Evolutionary conservation across 2,888 invertebrate genomes (phyloP).

Genomic region (Drosophila fulvimacula): DNA sequence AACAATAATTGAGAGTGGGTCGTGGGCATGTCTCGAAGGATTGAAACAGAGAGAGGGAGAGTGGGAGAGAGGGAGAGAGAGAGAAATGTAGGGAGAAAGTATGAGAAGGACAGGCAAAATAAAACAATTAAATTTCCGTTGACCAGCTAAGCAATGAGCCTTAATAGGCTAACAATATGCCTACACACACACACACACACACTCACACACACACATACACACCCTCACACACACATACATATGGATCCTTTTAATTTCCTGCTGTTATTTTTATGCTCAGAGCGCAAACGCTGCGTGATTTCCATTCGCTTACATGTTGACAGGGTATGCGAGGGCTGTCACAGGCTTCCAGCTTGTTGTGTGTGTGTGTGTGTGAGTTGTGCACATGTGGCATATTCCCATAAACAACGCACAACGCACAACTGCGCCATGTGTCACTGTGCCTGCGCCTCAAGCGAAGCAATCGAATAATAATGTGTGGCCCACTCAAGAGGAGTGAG

Average conservation of each 20-base stretch:
- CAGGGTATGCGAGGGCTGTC: constrained; percentile 13
- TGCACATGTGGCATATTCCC: constrained; percentile 72
- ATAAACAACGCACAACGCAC: constrained; percentile 51
- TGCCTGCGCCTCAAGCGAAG: constrained; percentile 34
- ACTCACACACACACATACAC: constrained; percentile 4
- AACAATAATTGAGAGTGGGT: constrained; percentile 6
- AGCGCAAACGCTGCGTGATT: constrained; percentile 69
- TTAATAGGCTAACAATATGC: constrained; percentile 51
- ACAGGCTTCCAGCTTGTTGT: background rate
- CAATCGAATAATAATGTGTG: constrained; percentile 63
- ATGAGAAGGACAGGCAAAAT: background rate
- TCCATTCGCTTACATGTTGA: constrained; percentile 61
- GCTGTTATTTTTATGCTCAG: constrained; percentile 74
- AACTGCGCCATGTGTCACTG: constrained; percentile 50
- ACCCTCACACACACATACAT: constrained; percentile 8
- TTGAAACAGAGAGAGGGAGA: background rate
- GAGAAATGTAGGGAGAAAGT: too few relatives aligned
- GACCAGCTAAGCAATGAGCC: constrained; percentile 48
- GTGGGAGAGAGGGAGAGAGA: background rate
- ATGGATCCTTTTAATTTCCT: constrained; percentile 78
- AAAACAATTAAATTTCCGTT: constrained; percentile 62
- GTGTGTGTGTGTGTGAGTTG: constrained; percentile 12
- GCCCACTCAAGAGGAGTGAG: constrained; percentile 38
- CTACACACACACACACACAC: constrained; percentile 8
- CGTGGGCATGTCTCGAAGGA: constrained; percentile 9